Evolutionary conservation across 2,888 invertebrate species (phyloP).

Genomic region (Folsomia candida): DNA sequence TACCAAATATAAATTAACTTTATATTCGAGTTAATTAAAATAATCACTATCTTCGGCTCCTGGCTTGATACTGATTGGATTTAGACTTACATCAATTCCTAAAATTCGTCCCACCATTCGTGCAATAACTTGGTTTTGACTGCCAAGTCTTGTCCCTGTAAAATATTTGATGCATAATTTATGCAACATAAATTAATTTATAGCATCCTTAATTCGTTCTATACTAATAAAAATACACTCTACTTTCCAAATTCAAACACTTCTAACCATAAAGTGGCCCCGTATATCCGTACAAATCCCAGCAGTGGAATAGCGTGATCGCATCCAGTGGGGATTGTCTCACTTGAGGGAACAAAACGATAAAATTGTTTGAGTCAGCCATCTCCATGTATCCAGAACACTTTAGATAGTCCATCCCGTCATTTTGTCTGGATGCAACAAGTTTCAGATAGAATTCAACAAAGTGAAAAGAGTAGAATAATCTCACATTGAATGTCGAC

Average conservation of each 20-base stretch:
- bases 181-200: too few relatives aligned
- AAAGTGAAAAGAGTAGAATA: background rate
- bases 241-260: background rate
- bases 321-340: constrained; percentile 23
- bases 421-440: constrained; percentile 30
- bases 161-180: too few relatives aligned
- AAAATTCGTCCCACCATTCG: constrained; percentile 34
- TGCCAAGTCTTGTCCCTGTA: constrained; percentile 35
- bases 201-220: background rate
- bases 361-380: constrained; percentile 40
- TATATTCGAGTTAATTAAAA: too few relatives aligned
- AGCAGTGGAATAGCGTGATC: constrained; percentile 35
- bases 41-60: too few relatives aligned
- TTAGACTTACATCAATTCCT: too few relatives aligned
- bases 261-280: constrained; percentile 33
- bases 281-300: constrained; percentile 38
- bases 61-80: too few relatives aligned
- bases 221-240: background rate
- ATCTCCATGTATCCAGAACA: constrained; percentile 38
- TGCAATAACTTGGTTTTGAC: constrained; percentile 37
- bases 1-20: too few relatives aligned
- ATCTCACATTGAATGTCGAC: constrained; percentile 39
- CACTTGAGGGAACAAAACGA: constrained; percentile 40
- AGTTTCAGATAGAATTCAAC: too few relatives aligned
- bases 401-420: constrained; percentile 42